Conservation (phyloP, 2,888 invertebrate genomes). For the Odontocolon sp. region DNA sequence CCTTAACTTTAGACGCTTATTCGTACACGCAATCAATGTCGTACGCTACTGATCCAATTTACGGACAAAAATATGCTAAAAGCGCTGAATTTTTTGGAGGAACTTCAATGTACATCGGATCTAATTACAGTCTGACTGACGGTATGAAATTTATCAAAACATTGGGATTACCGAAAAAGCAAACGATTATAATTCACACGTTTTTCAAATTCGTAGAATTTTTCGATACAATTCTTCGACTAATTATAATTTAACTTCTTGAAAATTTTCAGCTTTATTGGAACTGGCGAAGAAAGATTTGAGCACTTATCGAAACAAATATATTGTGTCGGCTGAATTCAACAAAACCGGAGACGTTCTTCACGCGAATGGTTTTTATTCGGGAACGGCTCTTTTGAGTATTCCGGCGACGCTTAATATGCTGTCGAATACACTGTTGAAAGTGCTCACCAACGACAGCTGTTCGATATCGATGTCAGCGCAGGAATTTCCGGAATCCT, state of each 20-base stretch:
- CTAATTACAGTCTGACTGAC: conserved; percentile 54
- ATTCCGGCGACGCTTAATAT: conserved; percentile 83
- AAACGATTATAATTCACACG: too few relatives aligned
- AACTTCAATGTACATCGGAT: conserved; percentile 48
- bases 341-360: conserved; percentile 63
- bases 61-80: conserved; percentile 65
- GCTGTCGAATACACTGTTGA: conserved; percentile 81
- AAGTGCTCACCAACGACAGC: conserved; percentile 64
- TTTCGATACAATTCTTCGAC: too few relatives aligned
- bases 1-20: conserved; percentile 77
- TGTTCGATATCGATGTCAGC: conserved; percentile 69
- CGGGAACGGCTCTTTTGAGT: conserved; percentile 82
- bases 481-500: conserved; percentile 70
- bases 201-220: too few relatives aligned
- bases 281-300: conserved; percentile 75
- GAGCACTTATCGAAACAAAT: conserved; percentile 81
- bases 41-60: conserved; percentile 58
- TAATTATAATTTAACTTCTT: too few relatives aligned
- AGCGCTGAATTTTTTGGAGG: conserved; percentile 66
- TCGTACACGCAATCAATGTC: conserved; percentile 72
- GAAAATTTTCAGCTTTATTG: conserved; percentile 82
- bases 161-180: too few relatives aligned
- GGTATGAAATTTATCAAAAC: conserved; percentile 58
- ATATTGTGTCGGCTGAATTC: conserved; percentile 82
- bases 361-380: conserved; percentile 81